phyloP scores from a whole-genome alignment of 2,113 vertebrate species.

The western clawed frog (Xenopus tropicalis) region DNA sequence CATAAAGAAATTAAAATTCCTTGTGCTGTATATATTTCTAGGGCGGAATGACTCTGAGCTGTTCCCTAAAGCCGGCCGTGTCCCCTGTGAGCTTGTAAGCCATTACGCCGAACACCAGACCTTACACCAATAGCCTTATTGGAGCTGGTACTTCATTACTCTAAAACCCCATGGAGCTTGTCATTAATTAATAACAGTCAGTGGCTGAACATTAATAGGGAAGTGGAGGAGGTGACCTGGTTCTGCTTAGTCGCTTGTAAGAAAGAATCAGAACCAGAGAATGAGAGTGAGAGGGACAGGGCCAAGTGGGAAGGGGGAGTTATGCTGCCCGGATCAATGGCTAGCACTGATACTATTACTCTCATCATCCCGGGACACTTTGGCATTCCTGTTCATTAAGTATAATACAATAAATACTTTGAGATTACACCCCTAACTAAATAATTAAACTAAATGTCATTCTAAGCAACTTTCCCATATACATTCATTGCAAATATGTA shows the following conservation, averaged over 20 bases:
- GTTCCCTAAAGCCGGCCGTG: not conserved
- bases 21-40: not conserved
- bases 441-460: no score
- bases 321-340: no score
- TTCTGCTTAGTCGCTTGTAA: slow-evolving; percentile 4
- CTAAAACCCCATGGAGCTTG: slow-evolving; percentile 18
- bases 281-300: no score
- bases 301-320: no score
- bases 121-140: slow-evolving; percentile 7
- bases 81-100: slow-evolving; percentile 4
- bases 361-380: no score
- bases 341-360: no score
- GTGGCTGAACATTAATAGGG: not conserved
- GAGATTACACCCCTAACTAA: no score
- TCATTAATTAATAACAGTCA: slow-evolving; percentile 35
- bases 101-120: not conserved
- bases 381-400: no score
- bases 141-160: slow-evolving; percentile 15
- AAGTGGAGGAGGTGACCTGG: slow-evolving; percentile 1
- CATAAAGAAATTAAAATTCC: not conserved
- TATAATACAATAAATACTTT: no score
- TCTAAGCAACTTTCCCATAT: no score
- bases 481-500: no score
- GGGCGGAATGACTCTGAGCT: not conserved
- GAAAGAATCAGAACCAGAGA: not conserved